Conservation (phyloP, 2,113 vertebrate genomes). For the Cyanocitta stelleri region DNA sequence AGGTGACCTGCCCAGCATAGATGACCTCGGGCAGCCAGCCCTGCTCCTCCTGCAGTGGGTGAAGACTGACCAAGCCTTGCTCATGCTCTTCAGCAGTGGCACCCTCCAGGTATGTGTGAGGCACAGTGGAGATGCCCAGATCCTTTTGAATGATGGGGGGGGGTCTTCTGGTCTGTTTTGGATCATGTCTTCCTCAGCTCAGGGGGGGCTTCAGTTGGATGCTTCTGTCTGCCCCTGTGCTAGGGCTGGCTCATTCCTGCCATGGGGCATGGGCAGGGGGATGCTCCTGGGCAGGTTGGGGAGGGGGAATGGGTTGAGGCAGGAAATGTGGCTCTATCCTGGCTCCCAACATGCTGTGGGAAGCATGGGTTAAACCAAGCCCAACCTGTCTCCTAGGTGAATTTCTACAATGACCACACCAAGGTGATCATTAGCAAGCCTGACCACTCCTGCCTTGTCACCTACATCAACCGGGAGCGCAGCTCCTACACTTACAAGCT, state of each 20-base stretch:
- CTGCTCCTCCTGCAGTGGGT: constrained; percentile 94
- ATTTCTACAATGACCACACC: constrained; percentile 96
- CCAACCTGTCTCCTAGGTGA: constrained; percentile 77
- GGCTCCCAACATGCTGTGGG: not conserved
- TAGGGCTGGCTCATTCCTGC: not conserved
- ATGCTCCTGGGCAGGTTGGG: not conserved
- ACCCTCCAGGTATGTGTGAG: constrained; percentile 84
- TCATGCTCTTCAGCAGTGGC: constrained; percentile 95
- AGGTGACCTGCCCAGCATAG: constrained; percentile 84
- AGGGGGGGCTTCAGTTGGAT: not conserved
- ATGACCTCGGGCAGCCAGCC: constrained; percentile 68
- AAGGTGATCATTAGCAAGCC: constrained; percentile 94
- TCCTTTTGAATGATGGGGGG: no score
- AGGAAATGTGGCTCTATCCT: not conserved
- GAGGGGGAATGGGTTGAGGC: constrained; percentile 31
- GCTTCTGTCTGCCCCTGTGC: not conserved
- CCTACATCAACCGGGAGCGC: constrained; percentile 91
- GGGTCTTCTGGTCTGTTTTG: not conserved
- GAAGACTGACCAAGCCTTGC: constrained; percentile 93
- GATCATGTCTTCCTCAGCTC: not conserved
- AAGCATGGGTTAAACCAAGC: not conserved
- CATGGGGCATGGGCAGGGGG: not conserved
- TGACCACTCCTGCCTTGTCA: constrained; percentile 86
- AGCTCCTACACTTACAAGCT: constrained; percentile 87
- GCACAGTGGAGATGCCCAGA: not conserved